Evolutionary conservation across 1,140 invertebrate species (phyloP).

Genomic region (Drosophila lini): DNA sequence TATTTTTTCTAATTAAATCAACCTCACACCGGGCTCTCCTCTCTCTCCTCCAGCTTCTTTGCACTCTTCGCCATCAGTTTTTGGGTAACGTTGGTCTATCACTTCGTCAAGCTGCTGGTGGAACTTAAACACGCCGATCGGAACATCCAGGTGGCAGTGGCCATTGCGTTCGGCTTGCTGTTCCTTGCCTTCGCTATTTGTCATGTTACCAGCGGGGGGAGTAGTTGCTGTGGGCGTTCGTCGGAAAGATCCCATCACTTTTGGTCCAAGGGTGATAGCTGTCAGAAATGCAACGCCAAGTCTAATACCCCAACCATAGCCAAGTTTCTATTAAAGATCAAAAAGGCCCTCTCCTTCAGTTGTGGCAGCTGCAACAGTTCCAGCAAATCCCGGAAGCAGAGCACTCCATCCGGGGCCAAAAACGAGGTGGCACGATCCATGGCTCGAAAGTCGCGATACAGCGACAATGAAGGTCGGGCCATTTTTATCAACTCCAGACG

Average conservation of each 20-base stretch:
- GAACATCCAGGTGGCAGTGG: constrained; percentile 55
- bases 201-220: constrained; percentile 19
- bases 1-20: not conserved
- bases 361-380: not conserved
- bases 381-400: not conserved
- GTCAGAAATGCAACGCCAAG: not conserved
- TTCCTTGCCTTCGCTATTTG: constrained; percentile 53
- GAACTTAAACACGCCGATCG: constrained; percentile 62
- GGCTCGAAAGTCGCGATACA: constrained; percentile 14
- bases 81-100: constrained; percentile 62
- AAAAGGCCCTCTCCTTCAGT: not conserved
- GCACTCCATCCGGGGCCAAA: not conserved
- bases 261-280: not conserved
- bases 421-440: not conserved
- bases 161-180: constrained; percentile 34
- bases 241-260: not conserved
- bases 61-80: constrained; percentile 68
- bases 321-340: not conserved
- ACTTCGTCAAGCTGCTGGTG: constrained; percentile 44
- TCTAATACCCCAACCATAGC: not conserved
- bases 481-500: constrained; percentile 61
- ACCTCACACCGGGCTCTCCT: no score
- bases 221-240: constrained; percentile 1
- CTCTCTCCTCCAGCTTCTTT: constrained; percentile 54
- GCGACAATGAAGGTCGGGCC: constrained; percentile 62